Conservation (phyloP, 2,888 invertebrate genomes). For the Antitype chi region DNA sequence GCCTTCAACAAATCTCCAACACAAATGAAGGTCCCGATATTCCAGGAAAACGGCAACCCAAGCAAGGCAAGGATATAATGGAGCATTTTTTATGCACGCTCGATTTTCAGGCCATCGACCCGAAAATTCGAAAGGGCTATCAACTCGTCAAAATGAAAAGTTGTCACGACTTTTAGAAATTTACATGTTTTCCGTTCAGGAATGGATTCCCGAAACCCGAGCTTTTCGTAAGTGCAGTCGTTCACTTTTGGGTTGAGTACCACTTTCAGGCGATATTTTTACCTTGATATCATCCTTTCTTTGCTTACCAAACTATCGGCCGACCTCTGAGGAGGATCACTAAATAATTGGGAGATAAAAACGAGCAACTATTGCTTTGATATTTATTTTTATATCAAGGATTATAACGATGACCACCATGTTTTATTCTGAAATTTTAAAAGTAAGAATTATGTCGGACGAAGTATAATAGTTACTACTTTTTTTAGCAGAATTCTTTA, state of each 20-base stretch:
- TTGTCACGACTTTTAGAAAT: conserved; percentile 58
- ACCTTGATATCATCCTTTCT: conserved; percentile 28
- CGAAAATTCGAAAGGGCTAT: conserved; percentile 36
- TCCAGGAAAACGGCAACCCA: conserved; percentile 27
- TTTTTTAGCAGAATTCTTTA: neutral
- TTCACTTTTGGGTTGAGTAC: conserved; percentile 44
- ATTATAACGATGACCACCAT: neutral
- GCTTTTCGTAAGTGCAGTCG: conserved; percentile 54
- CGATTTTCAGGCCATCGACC: conserved; percentile 43
- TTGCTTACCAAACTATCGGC: conserved; percentile 11
- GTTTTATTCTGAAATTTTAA: neutral
- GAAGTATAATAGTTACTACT: neutral
- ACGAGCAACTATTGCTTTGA: neutral
- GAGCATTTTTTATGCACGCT: conserved; percentile 45
- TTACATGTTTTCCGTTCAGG: conserved; percentile 56
- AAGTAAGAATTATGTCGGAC: no score
- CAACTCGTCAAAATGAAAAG: conserved; percentile 58
- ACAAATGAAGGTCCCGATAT: conserved; percentile 40
- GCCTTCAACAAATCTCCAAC: conserved; percentile 30
- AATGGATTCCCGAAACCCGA: conserved; percentile 49
- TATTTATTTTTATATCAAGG: neutral
- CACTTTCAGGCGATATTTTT: conserved; percentile 46
- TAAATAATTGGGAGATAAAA: neutral
- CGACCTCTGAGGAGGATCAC: neutral
- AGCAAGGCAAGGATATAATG: conserved; percentile 28